Evolutionary conservation across 2,113 vertebrate genomes (phyloP), one percentile per base, ranked within the genome.

Genomic region (Oenanthe oenanthe): DNA sequence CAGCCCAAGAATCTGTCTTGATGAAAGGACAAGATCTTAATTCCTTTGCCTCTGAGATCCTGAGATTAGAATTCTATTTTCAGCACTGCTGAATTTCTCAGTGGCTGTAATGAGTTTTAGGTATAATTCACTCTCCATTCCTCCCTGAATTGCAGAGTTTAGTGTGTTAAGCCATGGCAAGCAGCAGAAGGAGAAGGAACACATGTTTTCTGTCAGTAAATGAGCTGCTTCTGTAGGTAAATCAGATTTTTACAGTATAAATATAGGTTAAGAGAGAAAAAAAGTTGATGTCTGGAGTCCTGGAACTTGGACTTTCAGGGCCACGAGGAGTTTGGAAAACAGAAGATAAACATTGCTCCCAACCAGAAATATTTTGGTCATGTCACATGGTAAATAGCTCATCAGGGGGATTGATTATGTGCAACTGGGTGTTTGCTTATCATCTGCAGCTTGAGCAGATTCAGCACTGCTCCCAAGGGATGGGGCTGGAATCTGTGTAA

Each of bases 341-440:
- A 92, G 38, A 70, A 77, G 83, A 86, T 86, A 93, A 95, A 92
- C 79, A 95, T 47, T 14, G 2, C 17, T 93, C 71, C 82, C 36
- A 57, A 92, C 22, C 72, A 93, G 68, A 89, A 96, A 92, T 86
- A 86, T 89, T 96, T 96, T 92, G 92, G 72, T 80, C 9, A 36
- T 36, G 50, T 94, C 89, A 89, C 72, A 48, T 74, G 76, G 60
- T 50, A 70, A 95, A 54, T 22, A 80, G 86, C 50, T 96, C 96
- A 91, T 92, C 79, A 65, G 89, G 86, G 77, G 83, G 86, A 68
- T 68, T 90, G 86, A 93, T 92, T 61, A 76, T 50, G 58, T 1
- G 1, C 38, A 91, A 57, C 75, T 60, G 40, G 80, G 87, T 83
- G 89, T 79, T 93, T 92, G 85, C 86, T 94, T 83, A 57, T 91